Base-by-base conservation (phyloP, 2,888 invertebrate genomes). In the Tholera decimalis region DNA sequence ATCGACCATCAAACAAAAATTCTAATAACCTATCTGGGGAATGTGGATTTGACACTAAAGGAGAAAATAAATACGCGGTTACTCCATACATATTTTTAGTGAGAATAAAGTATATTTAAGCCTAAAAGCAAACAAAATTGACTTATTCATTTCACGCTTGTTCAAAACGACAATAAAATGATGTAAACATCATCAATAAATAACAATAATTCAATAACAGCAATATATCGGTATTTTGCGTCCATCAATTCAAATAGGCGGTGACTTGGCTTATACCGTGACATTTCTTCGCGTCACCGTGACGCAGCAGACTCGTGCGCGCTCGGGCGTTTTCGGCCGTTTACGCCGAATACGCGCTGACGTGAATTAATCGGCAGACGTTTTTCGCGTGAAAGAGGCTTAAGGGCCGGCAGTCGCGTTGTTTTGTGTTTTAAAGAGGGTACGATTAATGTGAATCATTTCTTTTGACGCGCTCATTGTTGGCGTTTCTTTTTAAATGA, bases 301-400 rank as follows among this genome's bases (percentile, higher is more conserved):
- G 92, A 93, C 90, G 82, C 35, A 46, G 85, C 86, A 82, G 54
- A 82, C 74, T 83, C 75, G 73, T 37, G 50, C 30, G 68, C 46
- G 63, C 51, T 81, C 79, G 83, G 76, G 61, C 62, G 50, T 60
- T 59, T 56, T 75, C 72, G 73, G 78, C 72, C 74, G 76, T 83
- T 77, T 68, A 80, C 70, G 73, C 62, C 69, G 71, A 79, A 73
- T 72, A 77, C 84, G 74, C 80, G 77, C 80, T 82, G 86, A 87
- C 87, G 82, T 82, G 86, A 91, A 93, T 93, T 93, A 93, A 93
- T 93, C 90, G 91, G 87, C 85, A 86, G 82, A 79, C 79, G 81
- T 80, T 80, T 82, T 80, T 83, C 79, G 83, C 77, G 73, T 80
- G 83, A 86, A 84, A 83, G 83, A 84, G 82, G 80, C 84, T 83